Evolutionary conservation across 2,797 vertebrate genomes (phyloP).

Genomic region (Anniella stebbinsi): DNA sequence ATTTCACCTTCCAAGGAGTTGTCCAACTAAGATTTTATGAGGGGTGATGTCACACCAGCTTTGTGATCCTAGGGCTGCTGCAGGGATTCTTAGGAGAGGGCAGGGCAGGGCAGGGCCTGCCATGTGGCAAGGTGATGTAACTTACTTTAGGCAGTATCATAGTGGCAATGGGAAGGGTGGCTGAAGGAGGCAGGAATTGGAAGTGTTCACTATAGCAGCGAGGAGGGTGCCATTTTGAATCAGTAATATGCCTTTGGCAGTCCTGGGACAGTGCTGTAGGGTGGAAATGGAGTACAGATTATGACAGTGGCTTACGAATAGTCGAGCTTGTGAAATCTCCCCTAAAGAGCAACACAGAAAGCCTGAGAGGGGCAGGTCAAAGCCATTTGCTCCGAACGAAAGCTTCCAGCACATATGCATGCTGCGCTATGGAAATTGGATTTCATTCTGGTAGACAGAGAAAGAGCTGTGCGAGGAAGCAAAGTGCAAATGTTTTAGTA

Average conservation of each 20-base stretch:
- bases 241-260: too few relatives aligned
- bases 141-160: too few relatives aligned
- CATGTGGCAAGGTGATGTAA: too few relatives aligned
- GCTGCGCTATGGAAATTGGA: background rate
- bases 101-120: too few relatives aligned
- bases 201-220: too few relatives aligned
- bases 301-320: background rate
- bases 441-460: constrained; percentile 25
- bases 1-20: too few relatives aligned
- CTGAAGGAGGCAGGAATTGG: too few relatives aligned
- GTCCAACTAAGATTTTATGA: background rate
- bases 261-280: too few relatives aligned
- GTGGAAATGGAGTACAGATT: background rate
- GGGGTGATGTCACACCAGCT: background rate
- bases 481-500: background rate
- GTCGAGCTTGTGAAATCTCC: background rate
- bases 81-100: too few relatives aligned
- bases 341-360: constrained; percentile 23
- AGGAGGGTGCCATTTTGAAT: too few relatives aligned
- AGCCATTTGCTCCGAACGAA: background rate
- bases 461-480: constrained; percentile 21
- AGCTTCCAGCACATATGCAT: constrained; percentile 11
- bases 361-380: constrained; percentile 16
- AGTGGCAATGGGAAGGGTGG: too few relatives aligned
- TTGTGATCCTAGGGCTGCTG: background rate